Base-by-base conservation (phyloP, 2,797 vertebrate species). In the Podarcis siculus region DNA sequence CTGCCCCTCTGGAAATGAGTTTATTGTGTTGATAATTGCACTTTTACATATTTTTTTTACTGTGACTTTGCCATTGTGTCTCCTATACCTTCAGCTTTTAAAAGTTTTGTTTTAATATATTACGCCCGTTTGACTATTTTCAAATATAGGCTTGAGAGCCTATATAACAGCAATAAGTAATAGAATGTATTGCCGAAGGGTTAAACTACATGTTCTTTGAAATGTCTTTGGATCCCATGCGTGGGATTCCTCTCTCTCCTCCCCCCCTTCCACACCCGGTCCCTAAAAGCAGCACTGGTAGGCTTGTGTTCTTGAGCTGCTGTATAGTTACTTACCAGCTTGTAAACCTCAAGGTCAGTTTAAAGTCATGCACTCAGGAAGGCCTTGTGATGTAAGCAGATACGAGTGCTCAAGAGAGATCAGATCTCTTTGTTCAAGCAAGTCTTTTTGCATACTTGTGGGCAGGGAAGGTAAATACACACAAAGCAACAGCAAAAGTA, bases 401-500 rank as follows among this genome's bases (percentile, higher is more conserved):
- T 8, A 5, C 17, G 32, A 79, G 45, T 15, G 3, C 19, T 86
- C 84, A 76, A 66, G 39, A 37, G 61, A n/a, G 49, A 75, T 3
- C 6, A 0, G 66, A 42, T 30, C 64, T 85, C 73, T 89, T 66
- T 69, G 67, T 71, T 67, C 86, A 85, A 75, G 49, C 39, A 25
- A 79, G 42, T 45, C 39, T 80, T 72, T 82, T 75, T 79, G 39
- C 81, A 35, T 3, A 37, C 39, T 23, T 86, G 45, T 5, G 72
- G 87, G 5, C 30, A 71, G 91, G 85, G 87, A 79, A 73, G 91
- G 85, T 87, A 79, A 90, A 89, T 32, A 78, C 17, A 23, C 27
- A 89, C 69, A 69, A 78, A 77, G 82, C 0, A 8, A 66, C 79
- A 77, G 64, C 49, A 77, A 90, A 77, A 73, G 15, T 27, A 67